Evolutionary conservation across 2,888 invertebrate genomes (phyloP), one percentile per base, ranked within the genome.

Genomic region (Meiosimyza decipiens): DNA sequence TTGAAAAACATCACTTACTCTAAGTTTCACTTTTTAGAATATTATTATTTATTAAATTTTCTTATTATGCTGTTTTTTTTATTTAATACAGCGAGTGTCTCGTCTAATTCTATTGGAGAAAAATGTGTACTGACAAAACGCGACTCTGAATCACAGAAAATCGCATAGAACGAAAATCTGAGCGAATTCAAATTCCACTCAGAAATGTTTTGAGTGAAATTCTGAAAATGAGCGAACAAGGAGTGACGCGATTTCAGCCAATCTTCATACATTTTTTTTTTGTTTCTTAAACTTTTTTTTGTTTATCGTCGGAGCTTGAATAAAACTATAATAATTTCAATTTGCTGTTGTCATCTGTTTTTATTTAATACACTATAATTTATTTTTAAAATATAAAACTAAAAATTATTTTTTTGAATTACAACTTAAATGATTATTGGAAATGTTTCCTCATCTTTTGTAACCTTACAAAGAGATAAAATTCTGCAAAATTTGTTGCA

Each of bases 81-180:
- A 59, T 6, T 28, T 50, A 64, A 63, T 12, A 13, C 71, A 49
- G 18, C 33, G 16, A 50, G 47, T 40, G 57, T 33, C 51, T 69
- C 71, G 16, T 69, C 63, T 74, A 52, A 40, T 77, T 67, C 76
- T 78, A 75, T 74, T 79, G 82, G 78, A 79, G 82, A 77, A 79
- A 80, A 28, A 28, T 28, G 4, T 72, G 77, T 79, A 74, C 78
- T 79, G 82, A 78, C 77, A 73, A 77, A 72, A 78, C 79, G 80
- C 79, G 78, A 83, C 83, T 82, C 81, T 78, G 68, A 51, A 52
- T 16, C 65, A 47, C n/a, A 50, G 6, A 65, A 57, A 50, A 28
- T 50, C 28, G 33, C 22, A 22, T 18, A 65, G 57, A 50, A 49
- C 59, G 11, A 60, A 55, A 54, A 62, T 65, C 65, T 50, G 47